These are phyloP conservation scores for Troides helena DNA, from an alignment of 2,888 invertebrate genomes.

Conservation along the genomic window DNA sequence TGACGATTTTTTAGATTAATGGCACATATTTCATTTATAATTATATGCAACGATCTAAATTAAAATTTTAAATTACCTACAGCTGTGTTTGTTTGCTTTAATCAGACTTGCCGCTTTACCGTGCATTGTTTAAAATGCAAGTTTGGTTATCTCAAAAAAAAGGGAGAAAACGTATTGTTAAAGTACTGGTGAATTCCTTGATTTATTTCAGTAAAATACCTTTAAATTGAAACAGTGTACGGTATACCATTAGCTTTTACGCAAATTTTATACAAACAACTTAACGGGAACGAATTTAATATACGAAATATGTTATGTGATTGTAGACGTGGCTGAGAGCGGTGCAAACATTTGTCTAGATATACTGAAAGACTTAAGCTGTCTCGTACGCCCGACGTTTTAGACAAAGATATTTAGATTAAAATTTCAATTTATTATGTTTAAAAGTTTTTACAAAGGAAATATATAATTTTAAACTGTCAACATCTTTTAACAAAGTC, in stretches of 20 bases:
- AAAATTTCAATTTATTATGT: background rate
- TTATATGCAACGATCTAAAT: background rate
- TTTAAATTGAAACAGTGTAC: background rate
- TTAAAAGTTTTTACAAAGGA: background rate
- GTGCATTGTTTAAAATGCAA: background rate
- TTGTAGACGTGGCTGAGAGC: conserved; percentile 1
- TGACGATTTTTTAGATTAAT: no score
- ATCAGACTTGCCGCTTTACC: background rate
- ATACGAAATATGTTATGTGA: background rate
- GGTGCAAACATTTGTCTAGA: conserved; percentile 2
- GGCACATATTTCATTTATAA: background rate
- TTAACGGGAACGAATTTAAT: background rate
- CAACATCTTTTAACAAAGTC: no score
- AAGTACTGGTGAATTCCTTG: no score
- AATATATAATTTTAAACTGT: no score
- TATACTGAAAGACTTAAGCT: conserved; percentile 2
- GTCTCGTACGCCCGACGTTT: background rate
- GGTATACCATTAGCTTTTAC: no score
- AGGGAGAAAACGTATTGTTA: no score
- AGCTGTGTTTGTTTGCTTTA: background rate
- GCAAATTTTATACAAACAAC: background rate
- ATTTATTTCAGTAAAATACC: background rate
- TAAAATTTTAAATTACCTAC: background rate
- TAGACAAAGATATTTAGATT: background rate
- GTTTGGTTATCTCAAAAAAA: no score